Conservation (phyloP, 2,113 vertebrate genomes). For the Maylandia zebra region DNA sequence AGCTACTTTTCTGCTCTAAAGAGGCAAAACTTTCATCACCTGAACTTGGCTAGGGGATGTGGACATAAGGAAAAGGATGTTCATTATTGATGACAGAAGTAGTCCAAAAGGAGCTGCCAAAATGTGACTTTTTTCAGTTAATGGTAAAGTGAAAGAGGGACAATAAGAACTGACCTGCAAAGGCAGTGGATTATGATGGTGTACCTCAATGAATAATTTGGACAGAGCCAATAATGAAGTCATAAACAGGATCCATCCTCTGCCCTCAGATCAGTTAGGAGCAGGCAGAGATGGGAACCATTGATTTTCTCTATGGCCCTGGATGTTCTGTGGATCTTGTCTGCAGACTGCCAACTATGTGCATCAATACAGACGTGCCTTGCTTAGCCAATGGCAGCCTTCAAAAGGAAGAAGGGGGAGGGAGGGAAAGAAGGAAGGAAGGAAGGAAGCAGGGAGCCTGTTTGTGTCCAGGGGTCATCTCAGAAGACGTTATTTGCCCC, state of each 20-base stretch:
- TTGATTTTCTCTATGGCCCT: slow-evolving; percentile 63
- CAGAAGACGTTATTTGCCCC: not conserved
- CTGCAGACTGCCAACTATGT: slow-evolving; percentile 60
- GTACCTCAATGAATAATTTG: slow-evolving; percentile 40
- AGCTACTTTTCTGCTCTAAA: not conserved
- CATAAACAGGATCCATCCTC: slow-evolving; percentile 40
- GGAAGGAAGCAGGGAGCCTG: not conserved
- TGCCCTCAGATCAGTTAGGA: slow-evolving; percentile 26
- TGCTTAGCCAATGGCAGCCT: slow-evolving; percentile 51
- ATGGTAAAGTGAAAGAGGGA: not conserved
- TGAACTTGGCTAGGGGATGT: not conserved
- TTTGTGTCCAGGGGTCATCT: slow-evolving; percentile 46
- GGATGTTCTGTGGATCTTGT: slow-evolving; percentile 49
- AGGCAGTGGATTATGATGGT: slow-evolving; percentile 44
- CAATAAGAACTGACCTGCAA: not conserved
- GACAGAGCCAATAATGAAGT: slow-evolving; percentile 54
- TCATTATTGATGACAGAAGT: not conserved
- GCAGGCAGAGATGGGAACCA: slow-evolving; percentile 46
- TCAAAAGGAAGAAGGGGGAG: slow-evolving; percentile 27
- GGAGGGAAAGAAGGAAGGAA: not conserved
- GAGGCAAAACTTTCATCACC: not conserved
- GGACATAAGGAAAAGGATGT: not conserved
- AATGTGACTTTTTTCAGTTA: not conserved
- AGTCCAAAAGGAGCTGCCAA: not conserved
- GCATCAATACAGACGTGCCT: slow-evolving; percentile 62